Base-by-base conservation (phyloP, 2,888 invertebrate species). In the Brachyptera putata region DNA sequence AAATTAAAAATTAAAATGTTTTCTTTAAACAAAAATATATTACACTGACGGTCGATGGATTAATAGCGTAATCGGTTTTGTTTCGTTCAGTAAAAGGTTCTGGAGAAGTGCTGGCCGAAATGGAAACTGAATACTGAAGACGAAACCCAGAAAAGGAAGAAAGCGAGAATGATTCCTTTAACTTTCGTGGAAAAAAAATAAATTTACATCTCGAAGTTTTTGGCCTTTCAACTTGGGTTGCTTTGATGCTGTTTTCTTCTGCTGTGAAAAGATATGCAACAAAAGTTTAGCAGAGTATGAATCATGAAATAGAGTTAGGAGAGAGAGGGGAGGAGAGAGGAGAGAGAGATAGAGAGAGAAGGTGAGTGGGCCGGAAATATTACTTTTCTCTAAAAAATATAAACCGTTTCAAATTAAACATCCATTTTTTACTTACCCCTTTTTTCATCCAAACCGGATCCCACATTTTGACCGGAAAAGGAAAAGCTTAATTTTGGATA, bases 171-270 rank as follows among this genome's bases (percentile, higher is more conserved):
- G 53, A 53, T 53, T 16, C 34, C 36, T 53, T 53, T 34, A 34
- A 30, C 53, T 34, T 53, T 36, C 21, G n/a, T n/a, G n/a, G n/a
- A n/a, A 14, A 46, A 34, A 53, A 53, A 53, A 53, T 18, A 21
- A 53, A 53, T 53, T 53, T 53, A 36, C 53, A 53, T 34, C 34
- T 53, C 9, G 34, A 53, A 53, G 53, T 36, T 22, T 34, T 53
- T 36, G 53, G 53, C 36, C 36, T 53, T 53, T 53, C 22, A 22
- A 53, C 36, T 53, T 36, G 21, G 18, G 53, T 53, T 36, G 36
- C 53, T 53, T 53, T 53, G 53, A 53, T 18, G 46, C 46, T 46
- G 53, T 53, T 53, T 25, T 53, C 53, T 53, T 53, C 36, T 26
- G 50, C 30, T 50, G 53, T 21, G 53, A 53, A n/a, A 53, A 30